phyloP scores from a whole-genome alignment of 2,797 vertebrate species.

The Sus cebifrons region DNA sequence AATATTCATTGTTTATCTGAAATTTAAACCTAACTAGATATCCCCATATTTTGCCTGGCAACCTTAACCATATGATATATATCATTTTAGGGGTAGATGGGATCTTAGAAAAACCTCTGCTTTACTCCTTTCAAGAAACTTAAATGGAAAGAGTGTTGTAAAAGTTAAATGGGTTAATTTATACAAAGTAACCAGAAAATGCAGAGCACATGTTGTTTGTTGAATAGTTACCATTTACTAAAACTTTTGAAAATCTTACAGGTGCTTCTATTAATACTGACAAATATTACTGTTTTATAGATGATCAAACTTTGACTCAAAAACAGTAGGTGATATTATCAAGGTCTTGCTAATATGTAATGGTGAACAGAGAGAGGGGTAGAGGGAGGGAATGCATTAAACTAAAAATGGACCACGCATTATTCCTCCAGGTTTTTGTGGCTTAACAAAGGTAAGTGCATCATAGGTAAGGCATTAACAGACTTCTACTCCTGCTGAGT shows the following conservation, averaged over 20 bases:
- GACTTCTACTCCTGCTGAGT: background rate
- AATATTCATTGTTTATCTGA: constrained; percentile 25
- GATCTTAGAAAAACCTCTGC: background rate
- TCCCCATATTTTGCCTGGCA: background rate
- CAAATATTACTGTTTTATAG: background rate
- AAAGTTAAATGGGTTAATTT: background rate
- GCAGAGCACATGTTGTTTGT: background rate
- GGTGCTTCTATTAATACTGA: background rate
- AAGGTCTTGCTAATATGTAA: background rate
- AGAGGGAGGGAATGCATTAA: background rate
- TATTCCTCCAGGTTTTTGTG: background rate
- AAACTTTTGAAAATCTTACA: background rate
- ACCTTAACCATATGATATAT: background rate
- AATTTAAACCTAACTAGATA: background rate
- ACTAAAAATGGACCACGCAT: background rate
- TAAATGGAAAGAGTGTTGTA: background rate
- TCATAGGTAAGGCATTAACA: background rate
- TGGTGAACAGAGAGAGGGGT: background rate
- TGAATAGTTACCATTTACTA: background rate
- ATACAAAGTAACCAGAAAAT: background rate
- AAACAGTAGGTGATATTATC: background rate
- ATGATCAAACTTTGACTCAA: background rate
- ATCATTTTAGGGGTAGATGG: background rate
- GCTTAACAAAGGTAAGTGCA: constrained; percentile 18
- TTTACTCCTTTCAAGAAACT: constrained; percentile 13